A percentile compares a stretch with the other conserved stretches of the same genome.
Evolutionary conservation across 1,140 invertebrate species (phyloP).

Genomic region (Cataglyphis hispanica): DNA sequence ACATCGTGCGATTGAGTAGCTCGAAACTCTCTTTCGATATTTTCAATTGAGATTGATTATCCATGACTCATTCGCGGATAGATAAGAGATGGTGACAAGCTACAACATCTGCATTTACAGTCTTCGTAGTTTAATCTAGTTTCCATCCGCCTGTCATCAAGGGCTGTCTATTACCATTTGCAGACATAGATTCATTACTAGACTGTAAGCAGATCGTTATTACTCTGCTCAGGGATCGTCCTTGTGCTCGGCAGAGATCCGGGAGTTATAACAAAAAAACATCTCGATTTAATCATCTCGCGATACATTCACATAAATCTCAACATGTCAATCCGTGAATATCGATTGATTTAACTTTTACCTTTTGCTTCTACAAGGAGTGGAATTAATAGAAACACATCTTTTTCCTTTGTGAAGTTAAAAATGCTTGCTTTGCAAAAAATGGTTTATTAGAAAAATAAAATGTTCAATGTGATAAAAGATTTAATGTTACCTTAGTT

Average conservation of each 20-base stretch:
- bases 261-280: conserved; percentile 29
- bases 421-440: background rate
- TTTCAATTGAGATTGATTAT: conserved; percentile 36
- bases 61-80: background rate
- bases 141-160: background rate
- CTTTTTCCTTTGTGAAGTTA: background rate
- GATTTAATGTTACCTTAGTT: background rate
- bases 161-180: conserved; percentile 30
- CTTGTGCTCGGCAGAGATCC: conserved; percentile 4
- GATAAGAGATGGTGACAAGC: conserved; percentile 44
- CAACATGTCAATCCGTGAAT: background rate
- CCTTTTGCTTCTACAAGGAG: background rate
- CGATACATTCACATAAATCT: background rate
- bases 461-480: background rate
- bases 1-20: background rate
- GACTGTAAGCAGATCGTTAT: conserved; percentile 29
- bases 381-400: background rate
- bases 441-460: background rate
- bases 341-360: background rate
- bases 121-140: background rate
- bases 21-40: conserved; percentile 26
- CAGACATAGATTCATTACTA: conserved; percentile 9
- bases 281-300: background rate
- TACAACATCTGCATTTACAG: conserved; percentile 47
- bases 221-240: background rate